These are phyloP conservation scores for Berghia stephanieae DNA, from an alignment of 1,140 invertebrate species.

Conservation along the genomic window DNA sequence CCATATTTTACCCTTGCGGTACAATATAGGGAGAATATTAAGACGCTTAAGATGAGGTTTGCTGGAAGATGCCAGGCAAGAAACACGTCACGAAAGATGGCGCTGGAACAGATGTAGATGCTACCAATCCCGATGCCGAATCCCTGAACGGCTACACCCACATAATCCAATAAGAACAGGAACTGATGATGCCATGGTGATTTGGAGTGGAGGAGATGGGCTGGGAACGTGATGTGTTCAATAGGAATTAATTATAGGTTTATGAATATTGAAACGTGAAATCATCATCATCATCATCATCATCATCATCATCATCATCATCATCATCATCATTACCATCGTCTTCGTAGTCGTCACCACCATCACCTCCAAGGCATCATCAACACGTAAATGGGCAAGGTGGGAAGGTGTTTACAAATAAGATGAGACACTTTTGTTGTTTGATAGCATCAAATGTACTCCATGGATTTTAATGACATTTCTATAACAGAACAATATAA, in stretches of 20 bases:
- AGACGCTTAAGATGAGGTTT: conserved; percentile 43
- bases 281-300: background rate
- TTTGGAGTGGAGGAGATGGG: conserved; percentile 58
- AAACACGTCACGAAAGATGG: conserved; percentile 32
- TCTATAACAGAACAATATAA: too few relatives aligned
- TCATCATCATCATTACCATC: too few relatives aligned
- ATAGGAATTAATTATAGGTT: background rate
- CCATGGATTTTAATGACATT: too few relatives aligned
- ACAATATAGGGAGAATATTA: conserved; percentile 45
- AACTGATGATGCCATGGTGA: conserved; percentile 54
- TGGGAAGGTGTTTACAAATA: background rate
- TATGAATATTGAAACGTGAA: background rate
- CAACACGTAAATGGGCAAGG: too few relatives aligned
- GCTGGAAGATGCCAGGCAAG: conserved; percentile 40
- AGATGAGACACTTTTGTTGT: too few relatives aligned
- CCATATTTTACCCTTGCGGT: conserved; percentile 39
- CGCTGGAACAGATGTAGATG: conserved; percentile 46
- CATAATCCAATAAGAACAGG: conserved; percentile 58
- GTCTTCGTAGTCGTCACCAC: too few relatives aligned
- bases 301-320: too few relatives aligned
- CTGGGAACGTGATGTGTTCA: conserved; percentile 22
- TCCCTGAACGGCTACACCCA: conserved; percentile 53
- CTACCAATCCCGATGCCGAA: conserved; percentile 50
- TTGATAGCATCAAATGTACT: too few relatives aligned
- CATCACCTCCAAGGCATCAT: too few relatives aligned